A percentile compares a stretch with the other conserved stretches of the same genome.
phyloP scores from a whole-genome alignment of 64 coral and sea anemone species.

The Actinia tenebrosa region DNA sequence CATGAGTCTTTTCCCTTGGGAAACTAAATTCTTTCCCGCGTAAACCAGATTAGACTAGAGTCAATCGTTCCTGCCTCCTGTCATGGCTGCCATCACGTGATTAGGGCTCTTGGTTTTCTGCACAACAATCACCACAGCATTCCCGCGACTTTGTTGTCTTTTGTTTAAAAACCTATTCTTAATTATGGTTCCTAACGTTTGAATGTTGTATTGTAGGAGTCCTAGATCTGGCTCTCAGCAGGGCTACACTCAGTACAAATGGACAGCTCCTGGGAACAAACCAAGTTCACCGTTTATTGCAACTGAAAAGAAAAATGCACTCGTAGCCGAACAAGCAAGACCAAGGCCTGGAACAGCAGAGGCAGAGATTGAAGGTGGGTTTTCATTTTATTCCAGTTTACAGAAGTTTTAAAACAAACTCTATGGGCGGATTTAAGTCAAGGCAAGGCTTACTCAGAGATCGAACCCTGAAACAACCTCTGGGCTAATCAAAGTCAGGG shows the following conservation, averaged over 20 bases:
- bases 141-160: no score
- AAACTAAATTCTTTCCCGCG: no score
- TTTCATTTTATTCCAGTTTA: neutral
- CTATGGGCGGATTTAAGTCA: no score
- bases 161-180: neutral
- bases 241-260: slow-evolving; percentile 68
- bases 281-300: slow-evolving; percentile 93
- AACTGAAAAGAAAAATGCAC: slow-evolving; percentile 63
- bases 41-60: no score
- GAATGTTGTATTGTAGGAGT: slow-evolving; percentile 24
- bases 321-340: slow-evolving; percentile 53
- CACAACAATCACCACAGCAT: no score
- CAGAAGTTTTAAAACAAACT: neutral
- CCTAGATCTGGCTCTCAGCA: slow-evolving; percentile 57
- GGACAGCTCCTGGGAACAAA: slow-evolving; percentile 78
- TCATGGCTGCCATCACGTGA: no score
- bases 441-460: no score
- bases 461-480: neutral
- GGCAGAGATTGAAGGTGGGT: slow-evolving; percentile 94
- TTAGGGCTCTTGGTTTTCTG: no score
- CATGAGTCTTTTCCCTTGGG: neutral
- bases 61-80: no score
- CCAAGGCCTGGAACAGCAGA: slow-evolving; percentile 88
- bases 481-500: no score
- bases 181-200: neutral